Percentiles rank a stretch among this genome's conserved stretches.
These are phyloP conservation scores for Anarhynchus alexandrinus DNA, from an alignment of 2,113 vertebrate species.

Conservation along the genomic window DNA sequence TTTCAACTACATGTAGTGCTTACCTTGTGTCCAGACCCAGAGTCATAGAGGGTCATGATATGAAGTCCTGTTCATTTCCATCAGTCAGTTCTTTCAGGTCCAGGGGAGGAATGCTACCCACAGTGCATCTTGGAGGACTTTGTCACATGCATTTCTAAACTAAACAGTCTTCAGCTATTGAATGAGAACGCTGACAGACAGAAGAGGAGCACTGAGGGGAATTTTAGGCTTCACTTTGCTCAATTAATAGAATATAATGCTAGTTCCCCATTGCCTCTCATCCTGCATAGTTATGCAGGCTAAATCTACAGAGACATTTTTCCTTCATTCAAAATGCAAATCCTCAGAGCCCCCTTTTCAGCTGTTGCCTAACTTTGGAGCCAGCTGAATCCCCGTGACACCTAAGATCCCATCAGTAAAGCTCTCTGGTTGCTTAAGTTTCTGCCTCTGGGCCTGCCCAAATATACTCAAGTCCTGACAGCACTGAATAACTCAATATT, in stretches of 20 bases:
- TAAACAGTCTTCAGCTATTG: background rate
- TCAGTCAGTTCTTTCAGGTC: background rate
- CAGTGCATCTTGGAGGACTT: background rate
- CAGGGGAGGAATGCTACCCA: background rate
- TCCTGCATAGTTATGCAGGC: background rate
- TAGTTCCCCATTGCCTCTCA: background rate
- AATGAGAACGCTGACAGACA: background rate
- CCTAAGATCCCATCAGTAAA: background rate
- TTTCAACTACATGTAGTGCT: background rate
- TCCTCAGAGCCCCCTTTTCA: background rate
- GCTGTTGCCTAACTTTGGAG: background rate
- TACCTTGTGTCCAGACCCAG: background rate
- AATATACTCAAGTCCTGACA: background rate
- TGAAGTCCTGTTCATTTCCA: background rate
- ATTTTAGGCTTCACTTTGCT: slow-evolving; percentile 1
- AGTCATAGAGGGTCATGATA: background rate
- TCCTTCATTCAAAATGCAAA: slow-evolving; percentile 26
- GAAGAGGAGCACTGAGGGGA: background rate
- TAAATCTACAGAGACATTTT: background rate
- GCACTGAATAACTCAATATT: background rate
- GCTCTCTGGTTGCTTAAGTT: background rate
- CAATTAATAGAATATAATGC: background rate
- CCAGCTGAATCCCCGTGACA: background rate
- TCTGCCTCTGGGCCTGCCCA: background rate
- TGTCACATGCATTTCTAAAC: background rate